These are phyloP conservation scores for Lamellibrachia luymesi DNA, from an alignment of 1,140 invertebrate species.

Conservation along the genomic window DNA sequence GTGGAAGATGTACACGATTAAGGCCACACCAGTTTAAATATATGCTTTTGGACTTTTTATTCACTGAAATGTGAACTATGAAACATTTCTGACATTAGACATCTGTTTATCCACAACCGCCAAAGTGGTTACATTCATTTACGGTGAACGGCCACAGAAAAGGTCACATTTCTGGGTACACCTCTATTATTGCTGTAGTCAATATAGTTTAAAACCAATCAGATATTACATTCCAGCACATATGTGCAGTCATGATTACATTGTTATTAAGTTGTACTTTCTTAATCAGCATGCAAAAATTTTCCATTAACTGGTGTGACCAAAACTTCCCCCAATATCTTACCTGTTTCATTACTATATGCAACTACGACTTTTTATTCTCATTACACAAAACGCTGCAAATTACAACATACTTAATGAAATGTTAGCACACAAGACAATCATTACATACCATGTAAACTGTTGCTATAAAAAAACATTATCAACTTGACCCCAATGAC, in stretches of 20 bases:
- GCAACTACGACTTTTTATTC: not conserved
- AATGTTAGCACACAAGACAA: not conserved
- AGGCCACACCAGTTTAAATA: not conserved
- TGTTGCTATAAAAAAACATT: not conserved
- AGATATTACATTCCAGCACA: not conserved
- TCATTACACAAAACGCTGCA: not conserved
- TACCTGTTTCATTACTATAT: not conserved
- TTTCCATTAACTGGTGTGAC: not conserved
- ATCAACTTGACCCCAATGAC: not conserved
- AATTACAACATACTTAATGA: not conserved
- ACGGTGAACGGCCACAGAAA: not conserved
- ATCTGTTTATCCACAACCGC: not conserved
- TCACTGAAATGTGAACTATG: not conserved
- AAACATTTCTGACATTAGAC: not conserved
- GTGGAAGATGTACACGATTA: not conserved
- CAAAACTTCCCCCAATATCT: not conserved
- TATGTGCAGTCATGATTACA: not conserved
- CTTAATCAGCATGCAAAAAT: not conserved
- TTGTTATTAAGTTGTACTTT: not conserved
- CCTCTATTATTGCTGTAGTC: not conserved
- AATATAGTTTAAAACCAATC: conserved; percentile 6
- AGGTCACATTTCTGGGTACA: not conserved
- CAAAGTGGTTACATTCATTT: not conserved
- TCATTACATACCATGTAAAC: not conserved
- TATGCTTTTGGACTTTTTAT: not conserved